phyloP scores from a whole-genome alignment of 2,888 invertebrate species.

The Parnassius smintheus region DNA sequence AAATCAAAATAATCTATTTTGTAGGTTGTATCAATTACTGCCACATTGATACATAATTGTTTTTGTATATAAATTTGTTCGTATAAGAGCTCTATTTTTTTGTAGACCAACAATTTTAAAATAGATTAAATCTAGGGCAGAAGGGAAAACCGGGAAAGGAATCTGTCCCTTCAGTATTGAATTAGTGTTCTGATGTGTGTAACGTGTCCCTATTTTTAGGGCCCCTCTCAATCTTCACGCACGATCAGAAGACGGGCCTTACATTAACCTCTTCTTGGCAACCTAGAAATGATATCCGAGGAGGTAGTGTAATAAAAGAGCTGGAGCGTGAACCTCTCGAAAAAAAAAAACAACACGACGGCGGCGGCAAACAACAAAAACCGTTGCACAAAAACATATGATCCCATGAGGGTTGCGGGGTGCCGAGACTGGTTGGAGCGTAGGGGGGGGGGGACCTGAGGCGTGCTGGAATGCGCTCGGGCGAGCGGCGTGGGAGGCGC shows the following conservation, averaged over 20 bases:
- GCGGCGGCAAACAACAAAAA: conserved; percentile 80
- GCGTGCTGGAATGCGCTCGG: conserved; percentile 80
- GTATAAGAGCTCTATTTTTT: too few species aligned
- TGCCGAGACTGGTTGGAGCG: conserved; percentile 40
- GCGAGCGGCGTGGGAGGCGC: conserved; percentile 79
- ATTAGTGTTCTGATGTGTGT: too few species aligned
- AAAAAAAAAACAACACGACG: conserved; percentile 62
- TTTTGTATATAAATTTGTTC: too few species aligned
- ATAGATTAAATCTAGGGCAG: too few species aligned
- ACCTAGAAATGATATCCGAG: conserved; percentile 63
- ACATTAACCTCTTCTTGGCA: conserved; percentile 34
- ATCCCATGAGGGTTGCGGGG: conserved; percentile 74
- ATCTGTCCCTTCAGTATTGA: too few species aligned
- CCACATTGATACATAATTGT: too few species aligned
- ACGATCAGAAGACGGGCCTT: neutral
- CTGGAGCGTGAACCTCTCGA: conserved; percentile 73
- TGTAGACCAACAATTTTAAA: too few species aligned
- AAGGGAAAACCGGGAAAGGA: too few species aligned
- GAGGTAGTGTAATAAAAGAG: conserved; percentile 72
- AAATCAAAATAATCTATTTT: too few species aligned
- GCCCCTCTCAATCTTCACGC: neutral
- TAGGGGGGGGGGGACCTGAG: conserved; percentile 56
- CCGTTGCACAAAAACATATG: conserved; percentile 82
- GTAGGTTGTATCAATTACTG: too few species aligned
- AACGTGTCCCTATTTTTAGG: neutral